Base-by-base conservation (phyloP, 2,113 vertebrate genomes). In the Apeltes quadracus region DNA sequence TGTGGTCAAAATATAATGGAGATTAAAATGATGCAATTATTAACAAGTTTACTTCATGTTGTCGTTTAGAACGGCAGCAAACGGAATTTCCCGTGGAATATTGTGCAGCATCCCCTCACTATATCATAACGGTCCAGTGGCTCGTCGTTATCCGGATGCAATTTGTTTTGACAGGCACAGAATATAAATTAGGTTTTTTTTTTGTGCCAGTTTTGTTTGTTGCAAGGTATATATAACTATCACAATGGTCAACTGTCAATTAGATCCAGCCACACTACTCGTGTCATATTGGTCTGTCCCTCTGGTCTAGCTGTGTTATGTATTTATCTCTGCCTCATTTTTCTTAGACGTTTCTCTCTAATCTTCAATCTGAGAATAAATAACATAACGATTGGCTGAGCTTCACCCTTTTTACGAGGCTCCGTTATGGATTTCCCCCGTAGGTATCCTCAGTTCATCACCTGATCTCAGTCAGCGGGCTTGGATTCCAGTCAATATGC, bases 401-500 rank as follows among this genome's bases (percentile, higher is more conserved):
- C 58, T 82, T 61, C 76, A 59, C 61, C 71, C 83, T 82, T 83
- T 81, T 83, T 77, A 25, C n/a, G 32, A 66, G 82, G 80, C 56
- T 75, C 57, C 82, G 25, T 84, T 85, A 84, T 83, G 64, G 78
- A 87, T 89, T 83, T 84, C 72, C 82, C 57, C 38, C 38, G 12
- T 22, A 15, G 43, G 80, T 81, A 84, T 84, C 61, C 55, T 68
- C 64, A 72, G 87, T 81, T 86, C 84, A 86, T 84, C 89, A 84
- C 88, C 67, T 86, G 81, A 88, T 88, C 83, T 88, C 82, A 79
- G 81, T 75, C 65, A 81, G 68, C 29, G 6, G 63, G 58, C 78
- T 85, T 84, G 70, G 58, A 87, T 85, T 87, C 57, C 50, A 36
- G 72, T 87, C 82, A 83, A 59, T 87, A 84, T 79, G 68, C 74